Conservation (phyloP, 2,888 invertebrate genomes). For the Celastrina argiolus region DNA sequence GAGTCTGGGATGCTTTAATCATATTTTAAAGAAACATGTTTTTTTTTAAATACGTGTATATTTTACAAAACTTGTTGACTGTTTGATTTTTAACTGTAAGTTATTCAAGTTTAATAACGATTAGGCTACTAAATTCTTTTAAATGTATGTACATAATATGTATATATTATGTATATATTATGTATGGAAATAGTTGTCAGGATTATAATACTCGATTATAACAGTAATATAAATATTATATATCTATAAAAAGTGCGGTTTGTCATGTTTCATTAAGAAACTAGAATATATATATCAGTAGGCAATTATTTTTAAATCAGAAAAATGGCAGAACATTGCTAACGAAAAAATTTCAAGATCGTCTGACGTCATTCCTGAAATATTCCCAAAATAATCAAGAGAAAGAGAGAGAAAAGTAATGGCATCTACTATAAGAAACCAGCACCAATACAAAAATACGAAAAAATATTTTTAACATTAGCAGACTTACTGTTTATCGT, state of each 20-base stretch:
- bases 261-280: background rate
- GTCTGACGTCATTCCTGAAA: slow-evolving; percentile 28
- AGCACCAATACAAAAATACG: slow-evolving; percentile 1
- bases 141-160: no score
- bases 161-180: no score
- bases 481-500: slow-evolving; percentile 55
- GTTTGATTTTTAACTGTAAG: no score
- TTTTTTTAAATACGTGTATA: no score
- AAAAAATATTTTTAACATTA: slow-evolving; percentile 6
- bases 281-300: background rate
- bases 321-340: background rate
- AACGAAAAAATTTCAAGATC: slow-evolving; percentile 18
- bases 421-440: background rate
- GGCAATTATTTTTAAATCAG: slow-evolving; percentile 16
- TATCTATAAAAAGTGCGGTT: background rate
- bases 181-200: no score
- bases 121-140: no score
- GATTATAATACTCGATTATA: background rate
- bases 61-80: no score
- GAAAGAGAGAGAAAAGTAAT: slow-evolving; percentile 4
- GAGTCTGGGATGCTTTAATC: no score
- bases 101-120: no score
- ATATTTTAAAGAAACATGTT: no score
- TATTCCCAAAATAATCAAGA: slow-evolving; percentile 15
- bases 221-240: background rate